A percentile compares a stretch with the other conserved stretches of the same genome.
Conservation (phyloP, 2,888 invertebrate species). For the Incurvaria masculella region DNA sequence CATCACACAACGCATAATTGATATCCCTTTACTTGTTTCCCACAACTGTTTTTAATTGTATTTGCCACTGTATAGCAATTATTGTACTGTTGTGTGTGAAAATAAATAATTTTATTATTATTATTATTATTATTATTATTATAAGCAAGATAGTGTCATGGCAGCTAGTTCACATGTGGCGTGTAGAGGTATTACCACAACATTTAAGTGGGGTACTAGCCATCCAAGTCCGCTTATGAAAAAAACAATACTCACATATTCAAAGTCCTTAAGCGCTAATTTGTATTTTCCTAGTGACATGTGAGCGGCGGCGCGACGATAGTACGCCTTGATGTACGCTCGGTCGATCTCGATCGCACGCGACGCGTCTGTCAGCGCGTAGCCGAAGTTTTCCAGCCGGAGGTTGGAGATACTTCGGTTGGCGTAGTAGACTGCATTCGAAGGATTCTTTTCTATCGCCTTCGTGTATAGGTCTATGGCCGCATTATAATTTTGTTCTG, state of each 20-base stretch:
- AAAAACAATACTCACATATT: conserved; percentile 68
- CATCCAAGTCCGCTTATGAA: not conserved
- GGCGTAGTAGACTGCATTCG: conserved; percentile 83
- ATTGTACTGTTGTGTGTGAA: no score
- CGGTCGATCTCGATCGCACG: conserved; percentile 88
- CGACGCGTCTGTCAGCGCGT: conserved; percentile 88
- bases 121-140: no score
- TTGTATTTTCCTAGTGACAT: conserved; percentile 99
- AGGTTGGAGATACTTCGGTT: conserved; percentile 96
- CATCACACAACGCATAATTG: no score
- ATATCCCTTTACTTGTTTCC: no score
- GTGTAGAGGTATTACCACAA: not conserved
- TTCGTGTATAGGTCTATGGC: conserved; percentile 86
- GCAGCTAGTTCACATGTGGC: no score
- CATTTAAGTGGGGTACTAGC: not conserved
- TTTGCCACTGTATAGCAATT: no score
- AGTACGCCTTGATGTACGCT: conserved; percentile 93
- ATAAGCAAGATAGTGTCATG: no score
- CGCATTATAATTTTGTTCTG: conserved; percentile 86
- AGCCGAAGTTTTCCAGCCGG: conserved; percentile 92
- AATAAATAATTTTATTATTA: no score
- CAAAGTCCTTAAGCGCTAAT: conserved; percentile 93
- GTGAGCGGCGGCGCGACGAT: conserved; percentile 92
- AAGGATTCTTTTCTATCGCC: conserved; percentile 85
- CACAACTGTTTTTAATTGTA: no score